Evolutionary conservation across 2,888 invertebrate genomes (phyloP).

Genomic region (Leucania comma): DNA sequence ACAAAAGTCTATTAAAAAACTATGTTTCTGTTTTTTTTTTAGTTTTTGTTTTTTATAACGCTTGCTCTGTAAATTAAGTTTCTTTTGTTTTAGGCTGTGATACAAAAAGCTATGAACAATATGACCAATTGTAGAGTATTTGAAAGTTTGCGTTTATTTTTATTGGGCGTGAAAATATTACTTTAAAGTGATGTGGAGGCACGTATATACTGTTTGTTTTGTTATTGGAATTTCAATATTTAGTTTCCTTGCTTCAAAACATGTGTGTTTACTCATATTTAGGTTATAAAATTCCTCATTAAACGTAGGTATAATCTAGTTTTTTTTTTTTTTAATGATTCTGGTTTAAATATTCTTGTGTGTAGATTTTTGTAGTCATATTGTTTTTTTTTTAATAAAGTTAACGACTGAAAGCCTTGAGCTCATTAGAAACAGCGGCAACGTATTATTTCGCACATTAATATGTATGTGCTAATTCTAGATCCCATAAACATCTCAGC

Average conservation of each 20-base stretch:
- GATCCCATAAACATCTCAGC: conserved; percentile 6
- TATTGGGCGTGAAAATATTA: neutral
- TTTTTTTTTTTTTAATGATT: neutral
- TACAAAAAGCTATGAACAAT: conserved; percentile 4
- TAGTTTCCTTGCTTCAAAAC: neutral
- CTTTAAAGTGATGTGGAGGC: neutral
- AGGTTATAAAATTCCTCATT: conserved; percentile 1
- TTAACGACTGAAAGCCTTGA: conserved; percentile 40
- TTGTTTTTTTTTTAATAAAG: conserved; percentile 12
- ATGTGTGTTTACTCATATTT: conserved; percentile 7
- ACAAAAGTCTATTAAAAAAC: conserved; percentile 62
- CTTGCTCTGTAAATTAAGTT: conserved; percentile 29
- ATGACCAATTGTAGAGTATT: neutral
- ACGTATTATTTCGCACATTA: conserved; percentile 44
- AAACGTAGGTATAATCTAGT: too few species aligned
- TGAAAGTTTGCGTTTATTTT: neutral
- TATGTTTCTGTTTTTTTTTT: conserved; percentile 24
- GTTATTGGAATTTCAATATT: neutral
- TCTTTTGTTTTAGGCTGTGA: conserved; percentile 29
- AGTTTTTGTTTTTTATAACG: conserved; percentile 17
- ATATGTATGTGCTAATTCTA: conserved; percentile 45
- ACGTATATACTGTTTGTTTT: neutral
- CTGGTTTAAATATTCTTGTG: neutral
- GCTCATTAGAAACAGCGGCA: conserved; percentile 39
- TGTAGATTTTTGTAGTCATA: neutral